Conservation (phyloP, 2,888 invertebrate species). For the Tanaodytes sp. region DNA sequence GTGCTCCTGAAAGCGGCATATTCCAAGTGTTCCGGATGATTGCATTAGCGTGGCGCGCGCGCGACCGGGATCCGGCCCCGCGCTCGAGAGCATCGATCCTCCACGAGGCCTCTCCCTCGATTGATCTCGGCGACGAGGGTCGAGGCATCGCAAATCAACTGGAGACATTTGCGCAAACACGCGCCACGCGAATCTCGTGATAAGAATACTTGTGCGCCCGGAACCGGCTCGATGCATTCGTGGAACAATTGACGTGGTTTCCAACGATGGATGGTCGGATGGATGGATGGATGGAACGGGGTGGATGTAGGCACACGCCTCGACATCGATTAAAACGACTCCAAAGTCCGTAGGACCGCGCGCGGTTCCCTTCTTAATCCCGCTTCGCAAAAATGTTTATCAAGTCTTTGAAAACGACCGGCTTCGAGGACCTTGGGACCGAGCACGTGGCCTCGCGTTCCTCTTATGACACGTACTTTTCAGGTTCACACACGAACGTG, state of each 20-base stretch:
- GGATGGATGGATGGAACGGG: slow-evolving; percentile 7
- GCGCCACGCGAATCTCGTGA: slow-evolving; percentile 42
- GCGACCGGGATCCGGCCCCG: slow-evolving; percentile 30
- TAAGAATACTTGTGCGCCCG: slow-evolving; percentile 38
- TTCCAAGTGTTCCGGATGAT: slow-evolving; percentile 50
- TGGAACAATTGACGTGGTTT: background rate
- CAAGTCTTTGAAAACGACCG: too few species aligned
- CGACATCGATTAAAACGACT: background rate
- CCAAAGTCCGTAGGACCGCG: background rate
- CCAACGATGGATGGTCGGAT: background rate
- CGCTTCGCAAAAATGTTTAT: too few species aligned
- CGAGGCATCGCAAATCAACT: slow-evolving; percentile 46
- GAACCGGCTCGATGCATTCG: slow-evolving; percentile 11
- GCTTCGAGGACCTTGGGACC: background rate
- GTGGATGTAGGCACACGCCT: background rate
- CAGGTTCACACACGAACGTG: too few species aligned
- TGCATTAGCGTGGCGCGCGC: slow-evolving; percentile 46
- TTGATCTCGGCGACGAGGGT: slow-evolving; percentile 44
- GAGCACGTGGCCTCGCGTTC: too few species aligned
- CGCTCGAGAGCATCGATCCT: slow-evolving; percentile 44
- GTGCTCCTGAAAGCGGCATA: slow-evolving; percentile 49
- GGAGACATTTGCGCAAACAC: slow-evolving; percentile 51
- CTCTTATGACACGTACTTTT: too few species aligned
- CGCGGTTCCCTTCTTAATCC: background rate
- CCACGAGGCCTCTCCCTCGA: slow-evolving; percentile 38